Percentiles rank a stretch among this genome's conserved stretches.
phyloP scores from a whole-genome alignment of 2,888 invertebrate genomes.

The Lymantria dispar region DNA sequence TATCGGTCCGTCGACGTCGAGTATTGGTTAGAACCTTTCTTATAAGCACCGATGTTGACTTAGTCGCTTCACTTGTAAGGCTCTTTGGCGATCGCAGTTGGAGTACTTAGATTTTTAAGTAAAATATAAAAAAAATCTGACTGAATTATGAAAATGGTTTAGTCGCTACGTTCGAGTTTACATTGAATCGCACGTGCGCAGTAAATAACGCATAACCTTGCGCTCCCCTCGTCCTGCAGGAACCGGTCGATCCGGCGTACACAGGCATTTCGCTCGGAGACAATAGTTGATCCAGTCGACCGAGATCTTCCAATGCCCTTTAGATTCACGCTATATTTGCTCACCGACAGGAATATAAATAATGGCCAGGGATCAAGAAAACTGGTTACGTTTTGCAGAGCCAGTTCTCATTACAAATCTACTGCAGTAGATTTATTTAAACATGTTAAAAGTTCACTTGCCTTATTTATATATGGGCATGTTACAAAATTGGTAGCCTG shows the following conservation, averaged over 20 bases:
- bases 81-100: no score
- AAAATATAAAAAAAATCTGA: no score
- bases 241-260: constrained; percentile 59
- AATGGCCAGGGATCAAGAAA: constrained; percentile 33
- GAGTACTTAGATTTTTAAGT: no score
- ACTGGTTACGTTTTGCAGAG: constrained; percentile 29
- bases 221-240: constrained; percentile 66
- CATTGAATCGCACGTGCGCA: constrained; percentile 52
- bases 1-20: no score
- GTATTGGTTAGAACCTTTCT: no score
- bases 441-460: background rate
- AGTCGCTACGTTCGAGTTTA: constrained; percentile 13
- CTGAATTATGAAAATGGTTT: background rate
- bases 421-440: constrained; percentile 14
- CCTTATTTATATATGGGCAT: background rate
- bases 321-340: constrained; percentile 21
- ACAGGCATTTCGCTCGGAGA: constrained; percentile 54
- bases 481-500: constrained; percentile 11
- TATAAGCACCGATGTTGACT: no score
- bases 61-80: no score
- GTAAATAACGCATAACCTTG: constrained; percentile 68
- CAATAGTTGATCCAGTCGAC: constrained; percentile 43
- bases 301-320: constrained; percentile 35
- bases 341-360: constrained; percentile 36
- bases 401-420: constrained; percentile 24